Evolutionary conservation across 2,888 invertebrate genomes (phyloP), one percentile per base, ranked within the genome.

Genomic region (Pristionchus mayeri): DNA sequence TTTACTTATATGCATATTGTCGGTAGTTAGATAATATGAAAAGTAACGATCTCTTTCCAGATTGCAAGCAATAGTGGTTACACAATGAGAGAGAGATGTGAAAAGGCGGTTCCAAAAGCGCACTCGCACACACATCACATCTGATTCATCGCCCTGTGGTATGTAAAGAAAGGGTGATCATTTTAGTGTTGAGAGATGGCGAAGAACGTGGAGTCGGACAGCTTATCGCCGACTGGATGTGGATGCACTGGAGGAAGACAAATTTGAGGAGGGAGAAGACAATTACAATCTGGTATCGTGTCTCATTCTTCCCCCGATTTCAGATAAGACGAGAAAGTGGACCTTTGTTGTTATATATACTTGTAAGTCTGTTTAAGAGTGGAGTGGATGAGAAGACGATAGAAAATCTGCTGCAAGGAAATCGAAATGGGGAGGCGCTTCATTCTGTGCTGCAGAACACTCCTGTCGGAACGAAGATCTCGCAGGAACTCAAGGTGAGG

Each of bases 221-320:
- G 85, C 88, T 11, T 92, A 92, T 85, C 87, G 92, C 37, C 88
- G 90, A 71, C 78, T 92, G 24, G 90, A 92, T 83, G 92, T 92
- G 18, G 92, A 92, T 85, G 91, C 89, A 7, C 89, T 88, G 60
- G 89, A 91, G 71, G 87, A 89, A 76, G 90, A 90, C 84, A 57
- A 57, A 13, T 57, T 88, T 40, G 91, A 91, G 13, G 91, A 90
- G 27, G 87, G 90, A 86, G 85, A 85, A 75, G 86, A 83, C 16
- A 63, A 63, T 18, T 63, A 9, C 27, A 24, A 9, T 34, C 37
- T 63, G 63, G 37, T 63, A 18, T 18, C 16, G 11, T 16, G 16
- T 63, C 11, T 60, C 27, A 2, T 30, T 30, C 75, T 75, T 54
- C 7, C 9, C n/a, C n/a, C n/a, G n/a, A n/a, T n/a, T n/a, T n/a